Percentiles rank a stretch among this genome's conserved stretches.
These are phyloP conservation scores for Drosophila kepulauana DNA, from an alignment of 1,140 invertebrate genomes.

Conservation along the genomic window DNA sequence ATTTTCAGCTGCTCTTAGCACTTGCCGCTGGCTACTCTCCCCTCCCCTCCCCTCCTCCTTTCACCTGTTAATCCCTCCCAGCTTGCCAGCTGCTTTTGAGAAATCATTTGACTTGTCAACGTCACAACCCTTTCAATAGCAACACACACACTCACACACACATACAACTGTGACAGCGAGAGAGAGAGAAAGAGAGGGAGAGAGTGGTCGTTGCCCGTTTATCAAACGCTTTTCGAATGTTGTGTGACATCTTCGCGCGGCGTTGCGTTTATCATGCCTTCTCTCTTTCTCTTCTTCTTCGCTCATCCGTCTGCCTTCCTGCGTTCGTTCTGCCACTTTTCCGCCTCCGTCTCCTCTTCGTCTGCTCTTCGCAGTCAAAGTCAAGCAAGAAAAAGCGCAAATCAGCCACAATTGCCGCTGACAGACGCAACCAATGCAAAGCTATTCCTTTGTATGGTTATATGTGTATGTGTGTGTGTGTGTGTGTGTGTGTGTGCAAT, in stretches of 20 bases:
- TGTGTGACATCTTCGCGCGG: slow-evolving; percentile 37
- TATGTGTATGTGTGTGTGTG: slow-evolving; percentile 21
- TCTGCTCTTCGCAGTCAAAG: slow-evolving; percentile 23
- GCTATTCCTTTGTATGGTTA: slow-evolving; percentile 47
- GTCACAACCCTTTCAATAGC: slow-evolving; percentile 54
- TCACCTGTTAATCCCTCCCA: slow-evolving; percentile 4
- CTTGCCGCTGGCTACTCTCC: slow-evolving; percentile 5
- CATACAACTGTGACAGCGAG: too few species aligned
- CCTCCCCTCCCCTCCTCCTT: background rate
- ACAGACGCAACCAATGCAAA: slow-evolving; percentile 74
- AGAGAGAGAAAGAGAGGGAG: background rate
- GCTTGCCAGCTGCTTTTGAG: slow-evolving; percentile 32
- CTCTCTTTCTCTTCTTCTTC: too few species aligned
- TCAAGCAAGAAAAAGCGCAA: slow-evolving; percentile 71
- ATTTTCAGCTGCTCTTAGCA: background rate
- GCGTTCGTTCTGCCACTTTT: background rate
- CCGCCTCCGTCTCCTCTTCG: background rate
- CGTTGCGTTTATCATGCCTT: slow-evolving; percentile 46
- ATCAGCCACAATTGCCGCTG: slow-evolving; percentile 81
- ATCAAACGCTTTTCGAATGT: slow-evolving; percentile 71
- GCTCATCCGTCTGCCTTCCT: background rate
- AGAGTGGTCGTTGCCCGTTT: slow-evolving; percentile 47
- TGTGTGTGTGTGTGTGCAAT: slow-evolving; percentile 14
- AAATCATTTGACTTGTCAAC: slow-evolving; percentile 74
- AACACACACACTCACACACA: background rate